A percentile compares a stretch with the other conserved stretches of the same genome.
Conservation (phyloP, 2,888 invertebrate species). For the Aporophyla nigra region DNA sequence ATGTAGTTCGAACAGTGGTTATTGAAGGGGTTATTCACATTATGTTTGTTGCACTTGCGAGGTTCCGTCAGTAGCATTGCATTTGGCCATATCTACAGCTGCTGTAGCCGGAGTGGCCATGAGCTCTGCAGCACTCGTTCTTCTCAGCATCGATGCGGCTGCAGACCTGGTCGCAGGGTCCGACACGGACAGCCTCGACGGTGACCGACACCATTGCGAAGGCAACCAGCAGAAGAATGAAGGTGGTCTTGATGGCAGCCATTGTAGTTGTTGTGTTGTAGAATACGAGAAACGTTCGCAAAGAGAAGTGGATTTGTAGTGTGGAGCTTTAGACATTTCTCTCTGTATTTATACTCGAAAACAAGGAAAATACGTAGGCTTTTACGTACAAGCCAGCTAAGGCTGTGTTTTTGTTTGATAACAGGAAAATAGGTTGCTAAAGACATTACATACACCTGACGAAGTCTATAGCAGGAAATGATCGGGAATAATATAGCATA, state of each 20-base stretch:
- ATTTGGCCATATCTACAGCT: slow-evolving; percentile 16
- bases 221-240: slow-evolving; percentile 33
- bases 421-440: not conserved
- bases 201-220: slow-evolving; percentile 35
- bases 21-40: not conserved
- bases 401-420: not conserved
- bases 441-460: too few relatives aligned
- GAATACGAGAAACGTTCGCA: slow-evolving; percentile 4
- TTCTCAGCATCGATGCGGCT: slow-evolving; percentile 15
- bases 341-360: slow-evolving; percentile 16
- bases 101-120: slow-evolving; percentile 19
- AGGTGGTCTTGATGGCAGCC: slow-evolving; percentile 43
- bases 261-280: slow-evolving; percentile 1
- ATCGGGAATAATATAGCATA: too few relatives aligned
- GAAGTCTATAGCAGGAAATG: too few relatives aligned
- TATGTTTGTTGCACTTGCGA: not conserved
- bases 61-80: slow-evolving; percentile 28
- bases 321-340: not conserved
- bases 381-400: too few relatives aligned
- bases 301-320: slow-evolving; percentile 10
- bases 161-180: slow-evolving; percentile 39
- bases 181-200: slow-evolving; percentile 33
- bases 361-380: not conserved
- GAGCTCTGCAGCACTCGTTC: slow-evolving; percentile 46
- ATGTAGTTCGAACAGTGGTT: not conserved